Evolutionary conservation across 2,113 vertebrate species (phyloP), one percentile per base, ranked within the genome.

Genomic region (Spea bombifrons): DNA sequence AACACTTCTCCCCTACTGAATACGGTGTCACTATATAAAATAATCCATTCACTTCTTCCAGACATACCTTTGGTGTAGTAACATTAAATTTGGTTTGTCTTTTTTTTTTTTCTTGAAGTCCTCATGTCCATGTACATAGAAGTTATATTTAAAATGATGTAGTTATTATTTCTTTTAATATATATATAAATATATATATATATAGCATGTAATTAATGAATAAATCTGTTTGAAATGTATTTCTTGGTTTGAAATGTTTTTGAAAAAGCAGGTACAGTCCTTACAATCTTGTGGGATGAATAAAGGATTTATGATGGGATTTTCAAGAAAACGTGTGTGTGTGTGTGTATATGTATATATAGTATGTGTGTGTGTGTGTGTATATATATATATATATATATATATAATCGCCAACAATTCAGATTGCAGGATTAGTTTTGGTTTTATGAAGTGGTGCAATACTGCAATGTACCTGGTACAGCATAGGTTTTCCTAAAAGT

Each of bases 141-240:
- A 83, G 88, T 80, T 83, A 71, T 85, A 90, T 88, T 91, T 88
- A 86, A 88, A 87, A 87, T 81, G 66, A 85, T 84, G 81, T 87
- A 84, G 83, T 84, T 88, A 91, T 91, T 83, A 81, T 85, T 91
- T 88, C 83, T 88, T 91, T 87, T 84, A 87, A 87, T 84, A 71
- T 75, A 85, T 87, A 88, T 30, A 30, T 30, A 30, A 1, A 30
- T 30, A 30, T 30, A 30, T 30, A 30, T 30, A 30, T 30, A 30
- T 30, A 30, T 88, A 90, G 86, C 85, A 91, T 91, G 85, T 86
- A 88, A 93, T 92, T 86, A 92, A 89, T 86, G 86, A 91, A 88
- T 90, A 91, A 89, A 86, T 84, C 80, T 85, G 83, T 90, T 87
- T 88, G 85, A 84, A 85, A 86, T 48, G 17, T 63, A 71, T 87